phyloP scores from a whole-genome alignment of 2,797 vertebrate genomes.

The Aselliscus stoliczkanus region DNA sequence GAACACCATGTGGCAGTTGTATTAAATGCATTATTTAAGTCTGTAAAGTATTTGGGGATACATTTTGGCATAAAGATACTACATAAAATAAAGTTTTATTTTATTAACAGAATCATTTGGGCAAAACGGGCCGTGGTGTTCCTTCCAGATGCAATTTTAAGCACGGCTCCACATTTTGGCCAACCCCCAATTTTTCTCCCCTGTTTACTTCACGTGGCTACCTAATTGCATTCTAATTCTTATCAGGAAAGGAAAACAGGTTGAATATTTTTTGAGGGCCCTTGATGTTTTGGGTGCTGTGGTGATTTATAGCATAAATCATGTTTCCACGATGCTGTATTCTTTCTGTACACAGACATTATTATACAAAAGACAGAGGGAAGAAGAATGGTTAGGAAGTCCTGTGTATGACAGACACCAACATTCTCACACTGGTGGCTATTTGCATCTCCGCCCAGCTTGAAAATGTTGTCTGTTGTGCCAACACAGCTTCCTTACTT shows the following conservation, averaged over 20 bases:
- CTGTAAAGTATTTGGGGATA: slow-evolving; percentile 64
- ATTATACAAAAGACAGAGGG: slow-evolving; percentile 12
- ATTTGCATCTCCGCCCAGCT: slow-evolving; percentile 73
- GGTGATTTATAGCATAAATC: background rate
- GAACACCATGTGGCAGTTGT: slow-evolving; percentile 32
- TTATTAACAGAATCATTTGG: slow-evolving; percentile 28
- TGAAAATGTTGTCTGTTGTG: slow-evolving; percentile 76
- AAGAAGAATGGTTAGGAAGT: background rate
- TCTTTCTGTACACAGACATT: background rate
- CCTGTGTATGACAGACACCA: slow-evolving; percentile 4
- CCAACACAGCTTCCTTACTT: slow-evolving; percentile 73
- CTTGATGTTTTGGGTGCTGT: background rate
- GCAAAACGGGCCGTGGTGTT: background rate
- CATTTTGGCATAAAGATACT: slow-evolving; percentile 40
- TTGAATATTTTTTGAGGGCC: background rate
- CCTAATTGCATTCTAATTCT: background rate
- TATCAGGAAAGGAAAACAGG: background rate
- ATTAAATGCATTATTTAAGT: slow-evolving; percentile 71
- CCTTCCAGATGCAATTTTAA: slow-evolving; percentile 2
- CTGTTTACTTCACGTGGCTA: background rate
- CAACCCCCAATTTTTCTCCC: background rate
- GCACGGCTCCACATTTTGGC: background rate
- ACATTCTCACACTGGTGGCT: slow-evolving; percentile 49
- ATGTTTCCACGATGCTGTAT: background rate
- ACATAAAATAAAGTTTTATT: slow-evolving; percentile 64